Percentiles rank a stretch among this genome's conserved stretches.
phyloP scores from a whole-genome alignment of 2,888 invertebrate species.

The Scotopteryx bipunctaria region DNA sequence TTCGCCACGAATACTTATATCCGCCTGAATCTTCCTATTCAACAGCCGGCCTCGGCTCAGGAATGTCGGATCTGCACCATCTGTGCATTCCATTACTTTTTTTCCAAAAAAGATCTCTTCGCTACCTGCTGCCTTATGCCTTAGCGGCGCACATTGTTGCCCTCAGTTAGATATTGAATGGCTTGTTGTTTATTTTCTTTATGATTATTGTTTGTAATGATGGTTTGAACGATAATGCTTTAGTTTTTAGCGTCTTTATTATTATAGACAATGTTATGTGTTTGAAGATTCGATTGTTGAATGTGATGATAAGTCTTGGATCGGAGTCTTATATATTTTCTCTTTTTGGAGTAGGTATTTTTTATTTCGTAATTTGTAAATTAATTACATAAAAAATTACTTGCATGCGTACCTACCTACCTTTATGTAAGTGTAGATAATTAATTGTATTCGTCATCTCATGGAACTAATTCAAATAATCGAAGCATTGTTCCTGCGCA shows the following conservation, averaged over 20 bases:
- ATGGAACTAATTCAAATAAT: slow-evolving; percentile 4
- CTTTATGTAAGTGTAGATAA: background rate
- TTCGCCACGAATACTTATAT: slow-evolving; percentile 24
- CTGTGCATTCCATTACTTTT: slow-evolving; percentile 76
- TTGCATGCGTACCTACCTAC: no score
- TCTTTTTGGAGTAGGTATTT: no score
- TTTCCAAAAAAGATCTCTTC: slow-evolving; percentile 57
- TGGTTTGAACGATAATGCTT: slow-evolving; percentile 20
- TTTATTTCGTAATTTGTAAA: no score
- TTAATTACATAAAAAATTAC: no score
- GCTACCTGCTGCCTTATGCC: slow-evolving; percentile 73
- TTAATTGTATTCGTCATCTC: background rate
- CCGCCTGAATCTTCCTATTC: slow-evolving; percentile 47
- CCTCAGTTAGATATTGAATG: slow-evolving; percentile 45
- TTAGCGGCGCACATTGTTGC: slow-evolving; percentile 60
- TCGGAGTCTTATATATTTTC: background rate
- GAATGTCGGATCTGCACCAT: slow-evolving; percentile 78
- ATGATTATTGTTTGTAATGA: slow-evolving; percentile 39
- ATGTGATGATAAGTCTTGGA: no score
- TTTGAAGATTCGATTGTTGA: background rate
- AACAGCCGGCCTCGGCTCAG: slow-evolving; percentile 44
- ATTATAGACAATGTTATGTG: background rate
- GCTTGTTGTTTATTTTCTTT: slow-evolving; percentile 35
- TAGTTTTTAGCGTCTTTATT: slow-evolving; percentile 10
- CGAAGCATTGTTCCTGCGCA: background rate